Evolutionary conservation across 2,888 invertebrate genomes (phyloP).

Genomic region (Baronia brevicornis): DNA sequence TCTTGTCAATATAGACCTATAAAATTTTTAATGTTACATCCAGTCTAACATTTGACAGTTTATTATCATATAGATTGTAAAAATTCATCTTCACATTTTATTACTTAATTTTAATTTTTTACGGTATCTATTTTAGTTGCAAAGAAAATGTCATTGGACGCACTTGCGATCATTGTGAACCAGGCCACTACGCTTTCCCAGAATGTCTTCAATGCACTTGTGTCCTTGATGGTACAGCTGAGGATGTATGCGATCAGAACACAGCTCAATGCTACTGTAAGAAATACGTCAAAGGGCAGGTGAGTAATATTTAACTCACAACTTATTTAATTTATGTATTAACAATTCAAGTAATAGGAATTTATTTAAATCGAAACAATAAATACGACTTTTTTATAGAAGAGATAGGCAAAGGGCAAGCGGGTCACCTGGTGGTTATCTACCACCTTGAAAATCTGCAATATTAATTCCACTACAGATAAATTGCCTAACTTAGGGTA

Average conservation of each 20-base stretch:
- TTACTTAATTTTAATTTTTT: background rate
- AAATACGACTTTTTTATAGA: too few species aligned
- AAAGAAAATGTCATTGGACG: conserved; percentile 91
- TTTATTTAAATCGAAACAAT: too few species aligned
- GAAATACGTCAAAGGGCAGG: conserved; percentile 73
- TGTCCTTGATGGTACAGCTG: conserved; percentile 86
- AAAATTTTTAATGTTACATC: background rate
- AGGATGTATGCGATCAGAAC: conserved; percentile 90
- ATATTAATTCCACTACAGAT: too few species aligned
- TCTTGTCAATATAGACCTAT: background rate
- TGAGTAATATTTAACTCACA: conserved; percentile 19
- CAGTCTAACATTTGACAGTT: background rate
- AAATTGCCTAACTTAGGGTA: too few species aligned
- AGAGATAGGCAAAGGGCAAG: too few species aligned
- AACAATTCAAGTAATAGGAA: background rate
- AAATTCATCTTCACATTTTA: background rate
- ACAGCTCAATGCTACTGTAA: conserved; percentile 89
- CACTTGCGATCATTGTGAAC: conserved; percentile 89
- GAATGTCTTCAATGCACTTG: conserved; percentile 90
- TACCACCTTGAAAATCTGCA: too few species aligned
- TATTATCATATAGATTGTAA: background rate
- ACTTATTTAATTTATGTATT: background rate
- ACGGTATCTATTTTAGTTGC: conserved; percentile 72
- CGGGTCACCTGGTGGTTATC: too few species aligned
- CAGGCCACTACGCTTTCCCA: conserved; percentile 92